Conservation (phyloP, 2,888 invertebrate genomes). For the Patella pellucida region DNA sequence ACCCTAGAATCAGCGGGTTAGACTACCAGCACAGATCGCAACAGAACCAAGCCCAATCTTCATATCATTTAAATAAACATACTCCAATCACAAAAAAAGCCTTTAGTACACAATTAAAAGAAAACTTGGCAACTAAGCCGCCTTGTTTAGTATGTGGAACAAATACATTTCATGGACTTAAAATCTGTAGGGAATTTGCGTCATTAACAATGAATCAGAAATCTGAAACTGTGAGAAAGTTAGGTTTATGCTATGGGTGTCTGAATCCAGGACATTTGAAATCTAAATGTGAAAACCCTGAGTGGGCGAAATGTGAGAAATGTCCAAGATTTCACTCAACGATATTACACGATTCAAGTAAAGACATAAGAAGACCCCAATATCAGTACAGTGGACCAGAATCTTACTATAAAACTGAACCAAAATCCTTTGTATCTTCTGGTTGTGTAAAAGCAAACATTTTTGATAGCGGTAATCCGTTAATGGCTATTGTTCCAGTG, state of each 20-base stretch:
- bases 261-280: neutral
- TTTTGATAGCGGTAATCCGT: neutral
- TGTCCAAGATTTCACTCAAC: neutral
- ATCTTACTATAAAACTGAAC: neutral
- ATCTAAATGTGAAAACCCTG: neutral
- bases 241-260: no score
- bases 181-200: neutral
- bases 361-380: no score
- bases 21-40: no score
- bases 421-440: no score
- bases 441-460: constrained; percentile 3
- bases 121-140: neutral
- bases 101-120: no score
- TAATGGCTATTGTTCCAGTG: neutral
- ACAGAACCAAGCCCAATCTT: no score
- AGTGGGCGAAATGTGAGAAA: neutral
- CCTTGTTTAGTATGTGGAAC: neutral
- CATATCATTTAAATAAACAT: no score
- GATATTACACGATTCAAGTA: neutral
- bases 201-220: neutral
- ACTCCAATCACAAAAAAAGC: no score
- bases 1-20: no score
- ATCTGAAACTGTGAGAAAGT: neutral
- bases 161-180: neutral
- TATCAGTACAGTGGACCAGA: no score